A percentile compares a stretch with the other conserved stretches of the same genome.
phyloP scores from a whole-genome alignment of 2,797 vertebrate species.

The Myotis myotis region DNA sequence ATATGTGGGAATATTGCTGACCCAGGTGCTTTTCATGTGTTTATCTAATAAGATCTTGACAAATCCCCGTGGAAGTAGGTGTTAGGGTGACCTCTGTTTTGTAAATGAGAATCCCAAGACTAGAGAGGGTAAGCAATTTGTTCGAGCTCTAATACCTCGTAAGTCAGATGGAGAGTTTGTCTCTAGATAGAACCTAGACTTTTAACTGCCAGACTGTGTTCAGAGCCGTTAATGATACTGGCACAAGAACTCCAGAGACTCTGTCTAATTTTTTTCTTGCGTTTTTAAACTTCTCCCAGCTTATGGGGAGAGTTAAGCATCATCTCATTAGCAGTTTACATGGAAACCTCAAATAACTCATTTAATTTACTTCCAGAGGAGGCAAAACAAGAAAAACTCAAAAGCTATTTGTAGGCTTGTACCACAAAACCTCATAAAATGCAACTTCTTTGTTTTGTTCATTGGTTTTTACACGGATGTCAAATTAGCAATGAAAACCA shows the following conservation, averaged over 20 bases:
- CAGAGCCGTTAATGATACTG: neutral
- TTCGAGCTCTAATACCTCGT: neutral
- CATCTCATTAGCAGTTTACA: slow-evolving; percentile 63
- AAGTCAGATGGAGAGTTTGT: neutral
- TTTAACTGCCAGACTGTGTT: neutral
- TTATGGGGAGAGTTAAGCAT: slow-evolving; percentile 27
- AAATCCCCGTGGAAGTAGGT: neutral
- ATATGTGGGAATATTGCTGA: neutral
- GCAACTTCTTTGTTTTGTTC: slow-evolving; percentile 58
- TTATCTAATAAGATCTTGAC: neutral
- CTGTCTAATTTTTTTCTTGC: neutral
- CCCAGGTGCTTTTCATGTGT: neutral
- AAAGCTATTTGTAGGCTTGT: slow-evolving; percentile 52
- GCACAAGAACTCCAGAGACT: neutral
- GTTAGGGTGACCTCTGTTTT: neutral
- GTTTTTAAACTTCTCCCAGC: slow-evolving; percentile 38
- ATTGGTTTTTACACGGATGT: slow-evolving; percentile 55
- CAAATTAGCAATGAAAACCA: slow-evolving; percentile 68
- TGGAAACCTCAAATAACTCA: slow-evolving; percentile 54
- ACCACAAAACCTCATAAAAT: slow-evolving; percentile 58
- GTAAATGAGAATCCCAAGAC: neutral
- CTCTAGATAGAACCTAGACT: neutral
- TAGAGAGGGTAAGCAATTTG: neutral
- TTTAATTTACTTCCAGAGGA: slow-evolving; percentile 56
- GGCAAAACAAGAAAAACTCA: slow-evolving; percentile 44